Conservation (phyloP, 2,113 vertebrate species). For the Triplophysa dalaica region DNA sequence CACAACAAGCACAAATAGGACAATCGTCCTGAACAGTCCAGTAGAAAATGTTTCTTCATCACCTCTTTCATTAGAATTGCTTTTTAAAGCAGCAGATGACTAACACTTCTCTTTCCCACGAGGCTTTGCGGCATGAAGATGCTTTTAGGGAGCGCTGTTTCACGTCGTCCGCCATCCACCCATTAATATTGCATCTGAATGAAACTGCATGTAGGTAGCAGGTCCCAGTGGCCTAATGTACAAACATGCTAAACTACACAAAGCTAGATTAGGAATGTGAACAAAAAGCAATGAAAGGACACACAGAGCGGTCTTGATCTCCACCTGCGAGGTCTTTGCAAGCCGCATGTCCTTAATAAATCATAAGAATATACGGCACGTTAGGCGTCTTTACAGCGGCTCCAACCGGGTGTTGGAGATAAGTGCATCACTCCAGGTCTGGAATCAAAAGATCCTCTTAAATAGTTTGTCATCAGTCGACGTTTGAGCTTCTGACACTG, state of each 20-base stretch:
- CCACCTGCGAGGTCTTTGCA: conserved; percentile 41
- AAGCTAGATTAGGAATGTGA: conserved; percentile 24
- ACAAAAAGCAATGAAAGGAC: conserved; percentile 24
- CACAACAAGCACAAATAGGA: too few relatives aligned
- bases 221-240: conserved; percentile 59
- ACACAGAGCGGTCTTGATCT: conserved; percentile 59
- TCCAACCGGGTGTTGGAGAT: conserved; percentile 36
- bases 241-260: conserved; percentile 50
- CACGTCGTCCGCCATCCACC: conserved; percentile 38
- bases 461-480: conserved; percentile 34
- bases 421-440: conserved; percentile 22
- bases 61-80: conserved; percentile 32
- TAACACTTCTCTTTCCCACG: conserved; percentile 39
- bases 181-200: conserved; percentile 73
- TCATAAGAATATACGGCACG: conserved; percentile 60
- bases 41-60: background rate
- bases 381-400: conserved; percentile 46
- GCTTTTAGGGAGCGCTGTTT: conserved; percentile 63
- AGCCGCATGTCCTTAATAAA: conserved; percentile 64
- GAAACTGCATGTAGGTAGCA: conserved; percentile 61
- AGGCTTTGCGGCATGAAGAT: conserved; percentile 44
- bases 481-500: conserved; percentile 20
- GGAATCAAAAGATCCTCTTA: conserved; percentile 7
- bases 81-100: conserved; percentile 1
- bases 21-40: too few relatives aligned